Evolutionary conservation across 2,113 vertebrate species (phyloP).

Genomic region (Ceratotherium simum): DNA sequence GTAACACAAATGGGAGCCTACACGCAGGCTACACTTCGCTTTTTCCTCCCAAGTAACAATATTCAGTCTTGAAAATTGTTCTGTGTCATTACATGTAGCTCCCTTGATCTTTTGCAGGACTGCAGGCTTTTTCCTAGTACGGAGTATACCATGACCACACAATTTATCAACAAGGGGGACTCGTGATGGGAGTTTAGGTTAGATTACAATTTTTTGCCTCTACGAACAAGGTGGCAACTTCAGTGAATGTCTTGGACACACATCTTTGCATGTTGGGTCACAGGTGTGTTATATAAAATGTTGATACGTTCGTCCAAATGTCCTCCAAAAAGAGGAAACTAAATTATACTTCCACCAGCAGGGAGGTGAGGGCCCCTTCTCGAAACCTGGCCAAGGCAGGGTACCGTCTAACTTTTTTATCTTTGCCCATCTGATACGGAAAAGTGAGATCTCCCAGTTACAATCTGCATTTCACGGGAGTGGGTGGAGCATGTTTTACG

Average conservation of each 20-base stretch:
- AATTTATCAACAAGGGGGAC: not conserved
- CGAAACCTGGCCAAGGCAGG: not conserved
- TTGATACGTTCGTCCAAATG: not conserved
- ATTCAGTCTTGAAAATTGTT: not conserved
- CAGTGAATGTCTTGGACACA: not conserved
- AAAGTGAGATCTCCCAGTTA: not conserved
- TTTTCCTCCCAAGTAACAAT: not conserved
- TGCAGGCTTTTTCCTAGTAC: not conserved
- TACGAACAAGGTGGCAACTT: not conserved
- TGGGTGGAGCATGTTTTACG: not conserved
- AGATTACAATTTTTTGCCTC: not conserved
- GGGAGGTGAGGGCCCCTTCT: not conserved
- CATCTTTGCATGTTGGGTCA: not conserved
- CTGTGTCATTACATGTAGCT: not conserved
- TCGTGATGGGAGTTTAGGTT: not conserved
- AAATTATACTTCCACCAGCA: not conserved
- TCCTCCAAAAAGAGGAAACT: not conserved
- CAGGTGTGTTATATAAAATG: not conserved
- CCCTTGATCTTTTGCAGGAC: not conserved
- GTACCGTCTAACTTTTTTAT: not conserved
- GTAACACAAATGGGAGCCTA: not conserved
- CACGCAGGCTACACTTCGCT: not conserved
- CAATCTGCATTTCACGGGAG: not conserved
- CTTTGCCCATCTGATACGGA: constrained; percentile 33
- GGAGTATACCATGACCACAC: not conserved